Conservation (phyloP, 2,113 vertebrate species). For the Meles meles region DNA sequence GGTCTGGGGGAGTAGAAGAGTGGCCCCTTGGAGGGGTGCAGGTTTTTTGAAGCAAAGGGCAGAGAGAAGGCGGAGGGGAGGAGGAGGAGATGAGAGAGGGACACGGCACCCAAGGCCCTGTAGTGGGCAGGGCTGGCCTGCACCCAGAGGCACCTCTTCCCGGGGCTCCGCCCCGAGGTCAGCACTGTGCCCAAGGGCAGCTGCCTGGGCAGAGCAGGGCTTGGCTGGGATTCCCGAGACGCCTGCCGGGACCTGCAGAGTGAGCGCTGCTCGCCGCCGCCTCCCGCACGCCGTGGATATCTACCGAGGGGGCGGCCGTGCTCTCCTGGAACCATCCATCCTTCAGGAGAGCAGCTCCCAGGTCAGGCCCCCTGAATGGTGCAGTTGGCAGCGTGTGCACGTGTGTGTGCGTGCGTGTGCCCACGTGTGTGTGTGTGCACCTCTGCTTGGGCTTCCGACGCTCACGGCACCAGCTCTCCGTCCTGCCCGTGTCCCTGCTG, state of each 20-base stretch:
- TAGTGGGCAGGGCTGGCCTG: accelerated
- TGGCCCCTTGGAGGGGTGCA: accelerated
- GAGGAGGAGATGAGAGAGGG: accelerated
- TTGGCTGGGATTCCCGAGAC: neutral
- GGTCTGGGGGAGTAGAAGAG: too few relatives aligned
- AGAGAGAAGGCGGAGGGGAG: accelerated
- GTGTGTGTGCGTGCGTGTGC: too few relatives aligned
- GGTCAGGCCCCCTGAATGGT: accelerated
- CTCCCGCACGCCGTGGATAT: accelerated
- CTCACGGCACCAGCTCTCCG: accelerated
- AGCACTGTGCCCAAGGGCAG: accelerated
- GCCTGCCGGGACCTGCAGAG: neutral
- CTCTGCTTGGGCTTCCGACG: accelerated
- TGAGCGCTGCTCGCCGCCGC: accelerated
- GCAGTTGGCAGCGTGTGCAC: accelerated
- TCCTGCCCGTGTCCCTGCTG: too few relatives aligned
- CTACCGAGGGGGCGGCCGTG: neutral
- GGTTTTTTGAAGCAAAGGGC: accelerated
- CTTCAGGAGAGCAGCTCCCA: too few relatives aligned
- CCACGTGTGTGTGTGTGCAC: accelerated
- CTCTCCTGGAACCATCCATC: accelerated
- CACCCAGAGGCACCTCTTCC: neutral
- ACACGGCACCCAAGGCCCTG: accelerated
- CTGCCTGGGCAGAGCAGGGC: neutral
- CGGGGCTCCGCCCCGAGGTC: accelerated